A percentile compares a stretch with the other conserved stretches of the same genome.
These are phyloP conservation scores for Hypomesus transpacificus DNA, from an alignment of 2,113 vertebrate genomes.

Conservation along the genomic window DNA sequence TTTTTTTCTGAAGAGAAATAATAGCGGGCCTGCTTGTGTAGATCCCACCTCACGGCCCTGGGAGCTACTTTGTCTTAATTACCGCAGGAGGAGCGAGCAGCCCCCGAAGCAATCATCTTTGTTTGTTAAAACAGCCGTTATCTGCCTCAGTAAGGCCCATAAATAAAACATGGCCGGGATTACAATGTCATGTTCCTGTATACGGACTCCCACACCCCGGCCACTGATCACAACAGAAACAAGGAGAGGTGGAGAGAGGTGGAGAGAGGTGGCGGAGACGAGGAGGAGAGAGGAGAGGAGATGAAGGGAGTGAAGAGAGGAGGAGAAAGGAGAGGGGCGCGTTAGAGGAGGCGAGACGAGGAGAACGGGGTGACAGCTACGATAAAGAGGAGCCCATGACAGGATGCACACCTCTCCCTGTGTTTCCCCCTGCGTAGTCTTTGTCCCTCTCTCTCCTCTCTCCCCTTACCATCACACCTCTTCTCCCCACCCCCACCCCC, in stretches of 20 bases:
- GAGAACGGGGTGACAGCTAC: neutral
- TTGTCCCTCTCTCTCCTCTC: constrained; percentile 1
- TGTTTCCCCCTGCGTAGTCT: neutral
- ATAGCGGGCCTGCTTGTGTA: constrained; percentile 61
- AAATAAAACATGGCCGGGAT: constrained; percentile 86
- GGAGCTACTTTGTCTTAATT: constrained; percentile 84
- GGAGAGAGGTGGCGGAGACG: neutral
- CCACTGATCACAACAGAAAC: constrained; percentile 64
- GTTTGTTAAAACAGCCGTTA: constrained; percentile 83
- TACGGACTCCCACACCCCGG: constrained; percentile 68
- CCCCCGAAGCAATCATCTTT: constrained; percentile 86
- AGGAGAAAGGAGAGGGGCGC: neutral
- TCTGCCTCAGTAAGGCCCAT: constrained; percentile 69
- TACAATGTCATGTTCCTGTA: constrained; percentile 74
- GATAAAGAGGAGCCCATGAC: neutral
- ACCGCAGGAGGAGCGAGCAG: constrained; percentile 76
- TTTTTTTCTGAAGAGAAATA: constrained; percentile 44
- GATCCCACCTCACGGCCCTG: constrained; percentile 65
- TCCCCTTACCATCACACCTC: constrained; percentile 6
- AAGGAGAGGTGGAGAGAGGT: constrained; percentile 20
- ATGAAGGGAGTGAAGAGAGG: neutral
- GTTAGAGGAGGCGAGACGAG: neutral
- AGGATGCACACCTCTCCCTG: constrained; percentile 6
- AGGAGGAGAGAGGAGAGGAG: neutral
- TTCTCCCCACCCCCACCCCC: neutral